Conservation (phyloP, 2,888 invertebrate genomes). For the Leptinotarsa peninsularis region DNA sequence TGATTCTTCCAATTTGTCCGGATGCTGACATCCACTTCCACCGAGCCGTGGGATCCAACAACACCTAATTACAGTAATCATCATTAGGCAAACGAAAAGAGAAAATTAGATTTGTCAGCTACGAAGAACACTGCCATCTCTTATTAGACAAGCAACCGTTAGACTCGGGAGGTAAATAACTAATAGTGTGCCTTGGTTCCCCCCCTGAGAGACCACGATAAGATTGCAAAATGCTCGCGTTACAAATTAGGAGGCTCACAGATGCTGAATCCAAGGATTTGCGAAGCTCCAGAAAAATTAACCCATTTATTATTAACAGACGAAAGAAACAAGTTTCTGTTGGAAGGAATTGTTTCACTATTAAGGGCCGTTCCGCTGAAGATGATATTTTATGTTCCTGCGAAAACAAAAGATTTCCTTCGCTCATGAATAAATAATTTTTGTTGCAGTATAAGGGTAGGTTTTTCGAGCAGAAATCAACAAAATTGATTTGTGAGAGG, state of each 20-base stretch:
- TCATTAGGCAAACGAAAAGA: slow-evolving; percentile 15
- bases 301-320: slow-evolving; percentile 66
- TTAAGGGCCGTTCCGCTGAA: slow-evolving; percentile 59
- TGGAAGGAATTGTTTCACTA: slow-evolving; percentile 52
- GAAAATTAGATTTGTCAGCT: slow-evolving; percentile 18
- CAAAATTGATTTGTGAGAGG: too few species aligned
- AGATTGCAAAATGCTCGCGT: slow-evolving; percentile 61
- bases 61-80: slow-evolving; percentile 18
- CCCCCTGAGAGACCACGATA: slow-evolving; percentile 53
- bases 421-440: slow-evolving; percentile 14
- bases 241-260: slow-evolving; percentile 63
- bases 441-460: slow-evolving; percentile 15
- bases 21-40: slow-evolving; percentile 11
- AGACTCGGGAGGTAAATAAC: slow-evolving; percentile 52
- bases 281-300: slow-evolving; percentile 65
- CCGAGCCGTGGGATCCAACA: slow-evolving; percentile 8
- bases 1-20: slow-evolving; percentile 4
- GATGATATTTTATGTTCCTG: slow-evolving; percentile 57
- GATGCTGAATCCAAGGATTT: slow-evolving; percentile 60
- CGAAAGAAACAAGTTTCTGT: slow-evolving; percentile 60
- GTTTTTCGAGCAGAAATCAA: not conserved
- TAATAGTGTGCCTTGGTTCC: slow-evolving; percentile 52
- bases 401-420: slow-evolving; percentile 13
- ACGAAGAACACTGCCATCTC: slow-evolving; percentile 23
- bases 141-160: slow-evolving; percentile 26